These are phyloP conservation scores for Euglossa dilemma DNA, from an alignment of 1,140 invertebrate genomes.

Conservation along the genomic window DNA sequence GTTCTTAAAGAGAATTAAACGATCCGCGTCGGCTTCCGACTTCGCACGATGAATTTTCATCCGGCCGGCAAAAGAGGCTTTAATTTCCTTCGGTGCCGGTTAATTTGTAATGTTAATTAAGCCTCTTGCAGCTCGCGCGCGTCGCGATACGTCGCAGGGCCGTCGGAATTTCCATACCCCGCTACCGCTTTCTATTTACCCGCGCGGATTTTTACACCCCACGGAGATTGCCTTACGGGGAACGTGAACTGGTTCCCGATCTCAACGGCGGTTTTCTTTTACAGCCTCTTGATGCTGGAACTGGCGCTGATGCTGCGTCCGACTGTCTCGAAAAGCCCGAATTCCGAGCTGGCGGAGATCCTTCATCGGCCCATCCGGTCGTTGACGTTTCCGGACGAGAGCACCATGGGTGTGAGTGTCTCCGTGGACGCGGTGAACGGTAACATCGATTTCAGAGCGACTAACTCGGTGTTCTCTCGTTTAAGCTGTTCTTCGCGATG, in stretches of 20 bases:
- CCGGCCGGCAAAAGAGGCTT: neutral
- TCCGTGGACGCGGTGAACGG: neutral
- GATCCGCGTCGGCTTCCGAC: neutral
- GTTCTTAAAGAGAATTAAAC: constrained; percentile 10
- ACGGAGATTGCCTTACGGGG: neutral
- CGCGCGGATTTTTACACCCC: neutral
- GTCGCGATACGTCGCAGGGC: too few species aligned
- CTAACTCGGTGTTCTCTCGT: neutral
- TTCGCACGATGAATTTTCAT: constrained; percentile 28
- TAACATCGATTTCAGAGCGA: neutral
- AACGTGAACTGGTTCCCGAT: neutral
- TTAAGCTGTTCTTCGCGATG: constrained; percentile 86
- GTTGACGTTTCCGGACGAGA: constrained; percentile 75
- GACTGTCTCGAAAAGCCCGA: constrained; percentile 42
- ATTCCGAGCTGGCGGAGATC: constrained; percentile 77
- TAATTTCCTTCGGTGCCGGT: neutral
- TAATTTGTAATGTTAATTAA: constrained; percentile 21
- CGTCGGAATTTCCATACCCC: neutral
- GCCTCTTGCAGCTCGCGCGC: neutral
- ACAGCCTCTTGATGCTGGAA: constrained; percentile 39
- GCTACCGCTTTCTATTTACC: too few species aligned
- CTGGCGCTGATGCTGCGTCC: constrained; percentile 13
- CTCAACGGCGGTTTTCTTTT: neutral
- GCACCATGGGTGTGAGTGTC: constrained; percentile 76
- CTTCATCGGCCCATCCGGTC: constrained; percentile 78